Evolutionary conservation across 2,797 vertebrate genomes (phyloP), one percentile per base, ranked within the genome.

Genomic region (Phrynocephalus vlangalii): DNA sequence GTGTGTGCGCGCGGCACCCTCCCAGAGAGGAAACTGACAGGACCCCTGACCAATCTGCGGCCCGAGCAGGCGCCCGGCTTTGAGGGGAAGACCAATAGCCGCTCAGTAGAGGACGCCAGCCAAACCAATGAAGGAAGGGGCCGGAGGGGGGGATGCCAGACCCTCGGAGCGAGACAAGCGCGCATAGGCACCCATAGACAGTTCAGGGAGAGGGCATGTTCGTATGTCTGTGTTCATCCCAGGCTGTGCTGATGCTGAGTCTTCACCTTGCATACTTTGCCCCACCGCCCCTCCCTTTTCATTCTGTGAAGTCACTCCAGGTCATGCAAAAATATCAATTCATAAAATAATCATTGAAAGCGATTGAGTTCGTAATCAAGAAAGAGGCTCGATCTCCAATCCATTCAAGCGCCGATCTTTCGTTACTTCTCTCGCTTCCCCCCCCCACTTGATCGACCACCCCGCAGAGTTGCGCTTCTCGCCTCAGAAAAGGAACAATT

Each of bases 1-100:
- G n/a, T 33, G 70, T 15, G 81, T 20, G 81, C n/a, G 84, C 71
- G 68, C 67, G 75, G 67, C 88, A 66, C 84, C 88, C 79, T 67
- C 81, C 28, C 24, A 7, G 60, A n/a, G 1, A 13, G 5, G 0
- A 28, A 87, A 92, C 60, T 73, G 93, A 20, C 90, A 63, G 83
- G 18, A 4, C 52, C 0, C 22, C 24, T 24, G 89, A 2, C 93
- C 94, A 95, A 92, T 94, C 67, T 48, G 2, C 13, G 75, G 0
- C 18, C 90, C 0, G 15, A 56, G 83, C 78, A 15, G 72, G 38
- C 30, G 0, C 24, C 33, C 79, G 84, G 90, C 80, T 83, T 44
- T 67, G 80, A 16, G 9, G 18, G 33, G 75, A 44, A 52, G 72
- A 63, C 76, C 79, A 85, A 85, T 84, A 22, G 71, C 22, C 63